Base-by-base conservation (phyloP, 2,113 vertebrate genomes). In the Chamaetylas fuelleborni region DNA sequence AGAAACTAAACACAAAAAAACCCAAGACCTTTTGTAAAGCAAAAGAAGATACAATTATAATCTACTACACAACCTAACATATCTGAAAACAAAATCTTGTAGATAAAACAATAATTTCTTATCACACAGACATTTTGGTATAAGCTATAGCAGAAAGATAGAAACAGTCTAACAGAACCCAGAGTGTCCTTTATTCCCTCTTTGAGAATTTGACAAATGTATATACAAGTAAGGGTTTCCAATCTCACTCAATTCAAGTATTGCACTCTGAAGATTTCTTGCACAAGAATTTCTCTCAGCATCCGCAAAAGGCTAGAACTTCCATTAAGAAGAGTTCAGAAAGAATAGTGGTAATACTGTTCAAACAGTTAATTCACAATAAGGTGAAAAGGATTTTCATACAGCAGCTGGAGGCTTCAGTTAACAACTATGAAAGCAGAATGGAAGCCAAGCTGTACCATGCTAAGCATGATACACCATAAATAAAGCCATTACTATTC, bases 1-100 rank as follows among this genome's bases (percentile, higher is more conserved):
- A 97, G 76, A 50, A 96, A 78, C 79, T 69, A 97, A 96, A 92
- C 62, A 90, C 70, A 93, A 77, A 90, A 92, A 93, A 74, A 31
- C 12, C 69, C 84, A 66, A 72, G 53, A 45, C 43, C 50, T 86
- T 38, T 62, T 94, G 69, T 53, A 87, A 84, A 90, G 72, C 73
- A 79, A 61, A 91, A 86, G 58, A 53, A 14, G 25, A 50, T 65
- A 51, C 53, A 82, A 65, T 34, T 83, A 42, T 26, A 61, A 95
- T 66, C 73, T 83, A 71, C 13, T 60, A 62, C 0, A 48, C 43
- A 88, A 94, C 5, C 29, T 54, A 67, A 64, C 20, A 25, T 4
- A 74, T 38, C 62, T 70, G 70, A 93, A 93, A 77, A 72, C 15
- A 78, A 51, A 77, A 93, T 40, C 24, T 56, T 43, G 8, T 19